Conservation (phyloP, 2,888 invertebrate genomes). For the Lochmaea capreae region DNA sequence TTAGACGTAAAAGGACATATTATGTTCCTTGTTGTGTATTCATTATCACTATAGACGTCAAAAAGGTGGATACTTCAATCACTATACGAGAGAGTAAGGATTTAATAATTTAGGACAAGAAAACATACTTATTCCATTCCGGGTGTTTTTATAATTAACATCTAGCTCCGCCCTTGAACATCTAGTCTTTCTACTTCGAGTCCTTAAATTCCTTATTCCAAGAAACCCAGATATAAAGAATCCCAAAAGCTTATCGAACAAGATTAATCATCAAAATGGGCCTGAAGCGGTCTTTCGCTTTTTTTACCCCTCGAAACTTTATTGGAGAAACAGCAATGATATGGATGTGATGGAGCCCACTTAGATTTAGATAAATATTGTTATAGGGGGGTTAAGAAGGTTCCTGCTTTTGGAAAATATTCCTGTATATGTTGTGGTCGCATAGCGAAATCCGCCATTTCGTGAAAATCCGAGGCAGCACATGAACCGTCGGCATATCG, state of each 20-base stretch:
- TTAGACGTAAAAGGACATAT: too few relatives aligned
- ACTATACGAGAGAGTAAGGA: not conserved
- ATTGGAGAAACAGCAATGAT: not conserved
- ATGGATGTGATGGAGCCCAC: not conserved
- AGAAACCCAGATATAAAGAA: constrained; percentile 8
- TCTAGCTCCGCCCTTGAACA: not conserved
- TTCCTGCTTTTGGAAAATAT: too few relatives aligned
- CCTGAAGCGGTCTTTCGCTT: not conserved
- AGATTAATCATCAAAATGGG: constrained; percentile 1
- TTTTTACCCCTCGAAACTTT: not conserved
- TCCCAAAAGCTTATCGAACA: constrained; percentile 10
- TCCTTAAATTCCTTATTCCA: not conserved
- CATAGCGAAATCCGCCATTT: too few relatives aligned
- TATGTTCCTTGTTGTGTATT: too few relatives aligned
- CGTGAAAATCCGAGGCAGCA: too few relatives aligned
- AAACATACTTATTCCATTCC: not conserved
- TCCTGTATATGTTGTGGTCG: too few relatives aligned
- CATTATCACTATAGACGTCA: too few relatives aligned
- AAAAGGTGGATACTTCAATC: too few relatives aligned
- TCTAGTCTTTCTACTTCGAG: not conserved
- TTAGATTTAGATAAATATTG: not conserved
- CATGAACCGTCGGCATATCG: too few relatives aligned
- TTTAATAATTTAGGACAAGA: not conserved
- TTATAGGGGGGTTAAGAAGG: not conserved
- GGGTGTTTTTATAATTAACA: not conserved